Evolutionary conservation across 1,140 invertebrate species (phyloP), one percentile per base, ranked within the genome.

Genomic region (Pristionchus pacificus): DNA sequence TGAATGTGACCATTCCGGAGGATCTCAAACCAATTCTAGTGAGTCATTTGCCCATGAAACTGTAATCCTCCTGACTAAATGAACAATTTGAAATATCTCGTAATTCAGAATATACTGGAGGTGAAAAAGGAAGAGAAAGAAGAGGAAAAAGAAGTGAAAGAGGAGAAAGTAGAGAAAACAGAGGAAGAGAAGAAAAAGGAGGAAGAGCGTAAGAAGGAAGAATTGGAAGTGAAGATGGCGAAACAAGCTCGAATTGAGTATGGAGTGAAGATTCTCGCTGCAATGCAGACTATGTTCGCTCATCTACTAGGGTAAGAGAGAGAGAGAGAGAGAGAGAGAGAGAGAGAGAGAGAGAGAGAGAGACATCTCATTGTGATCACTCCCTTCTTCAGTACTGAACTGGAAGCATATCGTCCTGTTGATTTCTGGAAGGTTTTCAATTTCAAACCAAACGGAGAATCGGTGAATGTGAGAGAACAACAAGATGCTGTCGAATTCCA

Each of bases 401-500:
- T 97, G 24, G 94, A 98, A 86, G 97, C 94, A 87, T 97, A 97
- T 86, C 91, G 97, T 80, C 95, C 95, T 15, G 89, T 90, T 77
- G 94, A 95, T 31, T 89, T 98, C 70, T 98, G 95, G 95, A 93
- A 92, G 80, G 93, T 97, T 88, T 98, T 98, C 84, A 95, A 92
- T 19, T 75, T 61, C 61, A 72, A 49, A 76, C 90, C 90, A 82
- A 84, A 91, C 73, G 90, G 89, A 89, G 95, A 94, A 60, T 94
- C 97, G 86, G 94, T 98, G 10, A 98, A 98, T 87, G 87, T 97
- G 67, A 88, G 95, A 61, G 95, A 98, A 83, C 96, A 98, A 85
- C 95, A 98, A 85, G 95, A 98, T 87, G 95, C 96, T 10, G 91
- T 97, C 49, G 96, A 98, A 86, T 98, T 98, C 87, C 98, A 97